These are phyloP conservation scores for Sorex araneus DNA, from an alignment of 2,113 vertebrate species.

Conservation along the genomic window DNA sequence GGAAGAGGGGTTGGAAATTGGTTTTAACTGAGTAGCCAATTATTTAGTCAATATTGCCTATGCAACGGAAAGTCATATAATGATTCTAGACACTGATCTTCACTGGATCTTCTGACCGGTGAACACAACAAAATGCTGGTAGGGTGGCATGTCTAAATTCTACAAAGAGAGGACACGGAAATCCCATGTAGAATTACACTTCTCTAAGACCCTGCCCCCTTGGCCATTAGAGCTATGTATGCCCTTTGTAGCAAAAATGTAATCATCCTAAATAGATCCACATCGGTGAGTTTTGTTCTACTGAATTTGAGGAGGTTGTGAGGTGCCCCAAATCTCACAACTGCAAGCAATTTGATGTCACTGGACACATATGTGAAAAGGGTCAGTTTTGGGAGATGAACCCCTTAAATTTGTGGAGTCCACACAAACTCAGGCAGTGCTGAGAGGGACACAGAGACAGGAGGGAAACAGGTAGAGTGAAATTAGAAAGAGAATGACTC, in stretches of 20 bases:
- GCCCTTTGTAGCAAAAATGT: constrained; percentile 29
- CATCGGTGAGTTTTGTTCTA: constrained; percentile 36
- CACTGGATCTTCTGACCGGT: background rate
- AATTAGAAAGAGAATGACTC: too few relatives aligned
- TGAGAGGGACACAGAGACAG: too few relatives aligned
- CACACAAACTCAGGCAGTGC: background rate
- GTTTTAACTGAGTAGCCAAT: background rate
- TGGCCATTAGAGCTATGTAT: background rate
- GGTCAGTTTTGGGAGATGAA: background rate
- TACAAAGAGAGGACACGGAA: background rate
- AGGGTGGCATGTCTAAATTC: background rate
- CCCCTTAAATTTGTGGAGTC: background rate
- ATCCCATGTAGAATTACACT: background rate
- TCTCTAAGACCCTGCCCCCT: background rate
- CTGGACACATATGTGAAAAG: background rate
- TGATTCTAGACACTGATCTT: background rate
- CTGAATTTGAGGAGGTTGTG: background rate
- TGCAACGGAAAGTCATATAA: background rate
- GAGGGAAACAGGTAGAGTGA: too few relatives aligned
- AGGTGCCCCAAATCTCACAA: background rate
- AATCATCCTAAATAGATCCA: background rate
- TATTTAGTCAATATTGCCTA: constrained; percentile 24
- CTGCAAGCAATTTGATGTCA: background rate
- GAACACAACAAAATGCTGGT: background rate
- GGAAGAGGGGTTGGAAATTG: background rate